Percentiles rank a stretch among this genome's conserved stretches.
Conservation (phyloP, 2,888 invertebrate genomes). For the Rhingia rostrata region DNA sequence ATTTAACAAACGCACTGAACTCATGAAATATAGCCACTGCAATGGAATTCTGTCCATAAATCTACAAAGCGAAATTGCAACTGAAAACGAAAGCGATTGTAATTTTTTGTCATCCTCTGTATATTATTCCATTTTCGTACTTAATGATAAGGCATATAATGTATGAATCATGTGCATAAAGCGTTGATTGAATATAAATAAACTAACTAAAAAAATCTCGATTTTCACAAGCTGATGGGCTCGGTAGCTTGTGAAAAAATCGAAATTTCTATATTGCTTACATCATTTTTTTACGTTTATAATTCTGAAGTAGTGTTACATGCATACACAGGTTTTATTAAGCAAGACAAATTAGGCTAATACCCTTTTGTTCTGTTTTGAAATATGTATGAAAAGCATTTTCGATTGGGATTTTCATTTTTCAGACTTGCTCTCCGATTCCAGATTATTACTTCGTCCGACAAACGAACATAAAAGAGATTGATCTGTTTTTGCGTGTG, state of each 20-base stretch:
- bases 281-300: not conserved
- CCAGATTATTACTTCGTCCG: no score
- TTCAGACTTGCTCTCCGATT: no score
- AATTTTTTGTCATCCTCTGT: not conserved
- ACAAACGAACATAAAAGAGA: no score
- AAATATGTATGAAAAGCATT: no score
- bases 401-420: no score
- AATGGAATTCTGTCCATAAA: conserved; percentile 41
- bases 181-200: conserved; percentile 9
- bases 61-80: conserved; percentile 46
- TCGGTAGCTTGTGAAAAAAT: not conserved
- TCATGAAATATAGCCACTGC: no score
- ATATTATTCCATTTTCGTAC: conserved; percentile 28
- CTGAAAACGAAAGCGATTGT: conserved; percentile 64
- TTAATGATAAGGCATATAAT: conserved; percentile 41
- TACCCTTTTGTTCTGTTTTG: no score
- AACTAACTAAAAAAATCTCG: not conserved
- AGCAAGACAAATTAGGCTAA: not conserved
- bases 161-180: conserved; percentile 33
- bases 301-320: not conserved
- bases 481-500: no score
- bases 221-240: no score
- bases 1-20: no score
- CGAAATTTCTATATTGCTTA: not conserved
- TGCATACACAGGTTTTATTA: not conserved